Percentiles rank a stretch among this genome's conserved stretches.
Conservation (phyloP, 1,140 invertebrate genomes). For the Drosophila sulfurigaster region DNA sequence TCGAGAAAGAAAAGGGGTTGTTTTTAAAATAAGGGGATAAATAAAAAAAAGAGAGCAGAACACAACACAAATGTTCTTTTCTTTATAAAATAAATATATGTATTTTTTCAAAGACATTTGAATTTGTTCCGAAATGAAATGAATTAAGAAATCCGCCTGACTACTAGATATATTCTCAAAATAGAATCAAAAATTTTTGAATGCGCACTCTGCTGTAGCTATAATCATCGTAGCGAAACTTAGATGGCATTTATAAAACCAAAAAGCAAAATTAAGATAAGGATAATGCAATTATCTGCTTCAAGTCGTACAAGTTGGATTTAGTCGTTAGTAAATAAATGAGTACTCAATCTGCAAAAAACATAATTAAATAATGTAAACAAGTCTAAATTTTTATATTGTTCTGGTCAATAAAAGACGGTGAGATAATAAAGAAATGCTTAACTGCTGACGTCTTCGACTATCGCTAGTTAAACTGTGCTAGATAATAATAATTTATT, state of each 20-base stretch:
- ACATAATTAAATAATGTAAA: too few species aligned
- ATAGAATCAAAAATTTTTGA: background rate
- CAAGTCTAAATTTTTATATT: too few species aligned
- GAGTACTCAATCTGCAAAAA: background rate
- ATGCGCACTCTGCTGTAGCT: background rate
- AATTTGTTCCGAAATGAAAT: background rate
- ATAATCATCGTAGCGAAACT: background rate
- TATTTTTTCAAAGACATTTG: background rate
- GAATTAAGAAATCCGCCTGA: too few species aligned
- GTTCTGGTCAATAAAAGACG: too few species aligned
- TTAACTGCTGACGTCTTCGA: too few species aligned
- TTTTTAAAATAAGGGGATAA: background rate
- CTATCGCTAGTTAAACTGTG: too few species aligned
- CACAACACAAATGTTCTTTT: background rate
- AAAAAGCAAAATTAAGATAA: conserved; percentile 4
- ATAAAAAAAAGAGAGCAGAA: background rate
- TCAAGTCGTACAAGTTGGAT: background rate
- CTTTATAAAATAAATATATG: background rate
- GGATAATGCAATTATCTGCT: conserved; percentile 15
- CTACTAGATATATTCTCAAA: background rate
- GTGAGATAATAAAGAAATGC: too few species aligned
- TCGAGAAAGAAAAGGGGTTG: conserved; percentile 3
- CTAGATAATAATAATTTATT: too few species aligned
- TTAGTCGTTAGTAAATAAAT: too few species aligned
- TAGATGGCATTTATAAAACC: background rate